Conservation (phyloP, 2,113 vertebrate genomes). For the Sebastes fasciatus region DNA sequence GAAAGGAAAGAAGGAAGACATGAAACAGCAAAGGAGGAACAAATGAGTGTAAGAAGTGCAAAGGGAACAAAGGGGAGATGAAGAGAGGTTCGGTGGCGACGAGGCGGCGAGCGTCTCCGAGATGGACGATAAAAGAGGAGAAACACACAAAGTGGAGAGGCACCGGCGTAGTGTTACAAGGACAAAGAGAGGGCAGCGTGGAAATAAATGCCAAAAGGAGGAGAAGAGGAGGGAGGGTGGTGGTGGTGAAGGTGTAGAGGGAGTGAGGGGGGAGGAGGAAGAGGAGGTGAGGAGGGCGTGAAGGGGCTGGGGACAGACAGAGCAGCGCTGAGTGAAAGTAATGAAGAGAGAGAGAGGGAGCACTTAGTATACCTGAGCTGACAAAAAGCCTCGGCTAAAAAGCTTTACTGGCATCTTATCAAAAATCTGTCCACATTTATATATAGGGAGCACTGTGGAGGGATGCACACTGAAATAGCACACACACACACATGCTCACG, state of each 20-base stretch:
- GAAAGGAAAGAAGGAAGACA: not conserved
- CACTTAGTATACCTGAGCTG: constrained; percentile 70
- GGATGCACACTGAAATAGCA: constrained; percentile 26
- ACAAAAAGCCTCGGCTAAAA: constrained; percentile 67
- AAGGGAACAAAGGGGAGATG: not conserved
- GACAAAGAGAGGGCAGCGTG: constrained; percentile 57
- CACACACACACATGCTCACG: not conserved
- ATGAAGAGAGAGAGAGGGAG: constrained; percentile 61
- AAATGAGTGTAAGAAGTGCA: not conserved
- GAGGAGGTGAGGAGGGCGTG: not conserved
- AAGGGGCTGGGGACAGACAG: constrained; percentile 40
- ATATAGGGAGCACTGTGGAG: constrained; percentile 6
- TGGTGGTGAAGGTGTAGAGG: not conserved
- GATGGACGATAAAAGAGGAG: constrained; percentile 32
- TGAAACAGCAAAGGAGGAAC: constrained; percentile 3
- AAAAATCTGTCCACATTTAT: constrained; percentile 55
- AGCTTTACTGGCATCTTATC: constrained; percentile 72
- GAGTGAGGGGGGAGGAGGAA: not conserved
- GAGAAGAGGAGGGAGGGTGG: not conserved
- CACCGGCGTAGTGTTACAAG: constrained; percentile 48
- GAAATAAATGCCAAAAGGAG: constrained; percentile 31
- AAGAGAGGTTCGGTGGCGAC: not conserved
- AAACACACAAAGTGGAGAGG: constrained; percentile 19
- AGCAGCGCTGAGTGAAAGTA: constrained; percentile 41
- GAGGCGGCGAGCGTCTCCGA: not conserved